Conservation (phyloP, 2,113 vertebrate genomes). For the Falcunculus frontatus region DNA sequence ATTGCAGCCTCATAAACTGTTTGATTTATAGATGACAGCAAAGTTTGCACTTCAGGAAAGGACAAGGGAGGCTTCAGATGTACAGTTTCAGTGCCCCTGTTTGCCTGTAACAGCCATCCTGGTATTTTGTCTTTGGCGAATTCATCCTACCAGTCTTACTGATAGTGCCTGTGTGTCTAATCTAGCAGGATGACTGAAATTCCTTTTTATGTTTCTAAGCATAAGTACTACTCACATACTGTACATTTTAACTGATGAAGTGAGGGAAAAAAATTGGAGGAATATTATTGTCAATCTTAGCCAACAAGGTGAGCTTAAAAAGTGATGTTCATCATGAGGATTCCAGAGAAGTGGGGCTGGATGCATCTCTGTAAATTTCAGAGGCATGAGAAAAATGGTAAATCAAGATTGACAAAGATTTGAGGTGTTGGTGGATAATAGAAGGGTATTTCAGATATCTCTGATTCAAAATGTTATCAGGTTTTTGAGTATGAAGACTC, state of each 20-base stretch:
- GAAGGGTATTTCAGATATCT: constrained; percentile 14
- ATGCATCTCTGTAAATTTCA: neutral
- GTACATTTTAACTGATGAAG: neutral
- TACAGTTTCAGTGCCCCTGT: neutral
- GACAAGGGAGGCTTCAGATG: constrained; percentile 27
- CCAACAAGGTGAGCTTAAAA: neutral
- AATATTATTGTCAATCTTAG: neutral
- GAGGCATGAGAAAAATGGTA: neutral
- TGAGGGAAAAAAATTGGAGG: neutral
- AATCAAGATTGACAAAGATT: neutral
- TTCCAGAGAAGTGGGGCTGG: neutral
- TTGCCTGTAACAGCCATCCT: neutral
- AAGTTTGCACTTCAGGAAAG: constrained; percentile 68
- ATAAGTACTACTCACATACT: neutral
- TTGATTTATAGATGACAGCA: constrained; percentile 84
- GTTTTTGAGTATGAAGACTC: neutral
- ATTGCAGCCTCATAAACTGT: constrained; percentile 78
- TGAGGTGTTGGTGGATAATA: neutral
- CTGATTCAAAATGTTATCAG: neutral
- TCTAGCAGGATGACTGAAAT: neutral
- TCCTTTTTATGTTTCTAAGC: neutral
- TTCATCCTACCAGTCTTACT: neutral
- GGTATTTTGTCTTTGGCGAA: neutral
- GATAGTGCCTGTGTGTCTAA: neutral
- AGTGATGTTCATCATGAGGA: neutral